These are phyloP conservation scores for Branchinecta sandiegonensis DNA, from an alignment of 2,888 invertebrate genomes.

Conservation along the genomic window DNA sequence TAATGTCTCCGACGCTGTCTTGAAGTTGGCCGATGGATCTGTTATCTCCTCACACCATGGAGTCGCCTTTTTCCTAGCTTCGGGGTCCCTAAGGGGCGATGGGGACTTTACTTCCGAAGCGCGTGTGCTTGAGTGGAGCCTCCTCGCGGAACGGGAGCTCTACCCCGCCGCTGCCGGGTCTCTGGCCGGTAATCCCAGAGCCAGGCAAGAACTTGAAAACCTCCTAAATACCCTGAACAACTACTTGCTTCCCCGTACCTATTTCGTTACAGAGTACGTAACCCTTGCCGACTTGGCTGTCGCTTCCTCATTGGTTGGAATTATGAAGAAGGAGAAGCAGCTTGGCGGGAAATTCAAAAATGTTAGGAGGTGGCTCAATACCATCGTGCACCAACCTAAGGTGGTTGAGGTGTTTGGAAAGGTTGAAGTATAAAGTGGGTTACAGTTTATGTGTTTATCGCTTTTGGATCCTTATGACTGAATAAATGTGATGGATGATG, in stretches of 20 bases:
- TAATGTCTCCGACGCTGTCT: neutral
- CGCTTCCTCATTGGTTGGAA: slow-evolving; percentile 33
- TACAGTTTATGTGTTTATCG: too few species aligned
- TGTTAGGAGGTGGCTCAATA: slow-evolving; percentile 37
- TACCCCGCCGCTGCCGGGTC: slow-evolving; percentile 31
- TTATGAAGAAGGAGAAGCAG: slow-evolving; percentile 32
- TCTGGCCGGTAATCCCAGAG: slow-evolving; percentile 29
- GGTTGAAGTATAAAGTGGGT: too few species aligned
- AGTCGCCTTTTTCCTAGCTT: slow-evolving; percentile 34
- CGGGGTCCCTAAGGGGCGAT: slow-evolving; percentile 31
- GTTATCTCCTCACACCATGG: slow-evolving; percentile 28
- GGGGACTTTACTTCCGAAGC: slow-evolving; percentile 30
- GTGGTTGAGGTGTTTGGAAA: slow-evolving; percentile 27
- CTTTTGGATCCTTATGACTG: too few species aligned
- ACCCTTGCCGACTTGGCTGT: slow-evolving; percentile 37
- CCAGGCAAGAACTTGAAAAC: slow-evolving; percentile 31
- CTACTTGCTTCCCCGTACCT: slow-evolving; percentile 34
- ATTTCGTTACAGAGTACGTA: slow-evolving; percentile 35
- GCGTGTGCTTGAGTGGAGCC: slow-evolving; percentile 37
- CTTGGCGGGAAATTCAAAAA: slow-evolving; percentile 32
- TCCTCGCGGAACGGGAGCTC: slow-evolving; percentile 34
- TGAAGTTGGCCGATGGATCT: neutral
- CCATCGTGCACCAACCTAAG: slow-evolving; percentile 34
- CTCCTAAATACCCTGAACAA: slow-evolving; percentile 32
- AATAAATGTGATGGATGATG: too few species aligned